Evolutionary conservation across 1,140 invertebrate species (phyloP), one percentile per base, ranked within the genome.

Genomic region (Macrobrachium rosenbergii): DNA sequence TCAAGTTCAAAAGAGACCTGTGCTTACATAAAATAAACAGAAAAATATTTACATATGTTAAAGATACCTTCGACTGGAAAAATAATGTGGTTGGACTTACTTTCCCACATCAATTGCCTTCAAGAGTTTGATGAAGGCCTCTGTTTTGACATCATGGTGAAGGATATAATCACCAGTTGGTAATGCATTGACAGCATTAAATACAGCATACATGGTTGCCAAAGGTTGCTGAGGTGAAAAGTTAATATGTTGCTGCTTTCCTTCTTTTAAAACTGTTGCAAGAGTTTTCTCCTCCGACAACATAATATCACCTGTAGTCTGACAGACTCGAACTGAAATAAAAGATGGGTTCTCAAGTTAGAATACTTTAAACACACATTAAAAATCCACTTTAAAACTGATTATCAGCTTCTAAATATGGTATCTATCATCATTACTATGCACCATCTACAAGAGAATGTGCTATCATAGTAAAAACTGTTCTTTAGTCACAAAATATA

Each of bases 281-380:
- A 87, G 73, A 72, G 63, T 63, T 52, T 73, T 87, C 45, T 87
- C 84, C 59, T 87, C 84, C 16, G 64, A 62, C 52, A 87, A 28
- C 11, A 87, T 37, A 21, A 87, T 60, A 5, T 87, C 84, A 12
- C 84, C 84, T 2, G 84, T 62, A 37, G 16, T 63, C 64, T 86
- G 63, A 62, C 84, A 86, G 63, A 86, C 77, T 17, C 84, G 84
- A 11, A 86, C 84, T 86, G 84, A 73, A 73, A 72, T 59, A 75
- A 45, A 37, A 37, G 28, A 37, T 37, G 28, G 28, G 28, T 37
- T 37, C 28, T 37, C 28, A 37, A 37, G 28, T 37, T 37, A 37
- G 28, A 37, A 37, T 3, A 37, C 28, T 37, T 37, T 37, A 37
- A 37, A 37, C 28, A 37, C 28, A 37, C 28, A 37, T 37, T 37